Evolutionary conservation across 2,113 vertebrate genomes (phyloP).

Genomic region (Sphyrna mokarran): DNA sequence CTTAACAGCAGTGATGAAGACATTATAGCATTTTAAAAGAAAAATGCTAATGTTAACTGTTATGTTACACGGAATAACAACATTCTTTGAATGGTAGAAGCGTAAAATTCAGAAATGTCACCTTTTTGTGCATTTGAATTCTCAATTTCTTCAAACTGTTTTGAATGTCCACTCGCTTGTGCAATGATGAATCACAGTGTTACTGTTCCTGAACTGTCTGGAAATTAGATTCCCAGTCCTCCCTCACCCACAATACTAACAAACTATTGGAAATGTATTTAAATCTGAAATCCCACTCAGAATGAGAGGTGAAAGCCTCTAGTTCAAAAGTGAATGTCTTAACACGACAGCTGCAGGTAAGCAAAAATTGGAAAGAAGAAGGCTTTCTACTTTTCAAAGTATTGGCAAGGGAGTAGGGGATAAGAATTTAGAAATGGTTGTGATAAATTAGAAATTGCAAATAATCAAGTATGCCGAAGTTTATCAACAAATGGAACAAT

Average conservation of each 20-base stretch:
- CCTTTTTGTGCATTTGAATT: neutral
- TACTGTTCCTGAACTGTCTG: neutral
- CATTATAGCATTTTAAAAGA: neutral
- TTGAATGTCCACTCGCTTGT: neutral
- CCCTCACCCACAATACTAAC: neutral
- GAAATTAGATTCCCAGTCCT: neutral
- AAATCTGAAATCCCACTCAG: neutral
- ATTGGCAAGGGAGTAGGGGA: neutral
- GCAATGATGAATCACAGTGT: neutral
- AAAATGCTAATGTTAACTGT: neutral
- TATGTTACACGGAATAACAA: neutral
- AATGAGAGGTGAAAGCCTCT: neutral
- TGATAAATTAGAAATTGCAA: neutral
- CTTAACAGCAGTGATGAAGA: neutral
- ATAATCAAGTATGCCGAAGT: neutral
- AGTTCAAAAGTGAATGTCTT: neutral
- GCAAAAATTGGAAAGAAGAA: neutral
- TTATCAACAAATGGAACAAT: neutral
- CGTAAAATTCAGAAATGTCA: neutral
- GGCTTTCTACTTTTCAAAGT: neutral
- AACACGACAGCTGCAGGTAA: neutral
- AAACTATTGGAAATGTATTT: neutral
- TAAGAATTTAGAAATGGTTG: neutral
- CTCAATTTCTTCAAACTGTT: neutral
- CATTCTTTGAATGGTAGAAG: neutral